Evolutionary conservation across 2,113 vertebrate species (phyloP).

Genomic region (Myodes glareolus): DNA sequence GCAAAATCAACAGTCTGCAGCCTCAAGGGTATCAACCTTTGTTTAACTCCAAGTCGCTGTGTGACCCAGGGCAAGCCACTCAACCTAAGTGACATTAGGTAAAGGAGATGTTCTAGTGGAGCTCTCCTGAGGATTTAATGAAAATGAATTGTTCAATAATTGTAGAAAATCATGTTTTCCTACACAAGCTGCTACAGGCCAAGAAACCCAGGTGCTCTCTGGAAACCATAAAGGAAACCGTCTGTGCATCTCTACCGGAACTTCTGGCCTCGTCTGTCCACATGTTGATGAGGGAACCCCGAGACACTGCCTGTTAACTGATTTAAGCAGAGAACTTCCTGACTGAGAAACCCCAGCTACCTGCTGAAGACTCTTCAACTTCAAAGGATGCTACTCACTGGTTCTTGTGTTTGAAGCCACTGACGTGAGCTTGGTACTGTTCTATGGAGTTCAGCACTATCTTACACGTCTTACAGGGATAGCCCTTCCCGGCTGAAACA

Average conservation of each 20-base stretch:
- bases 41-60: slow-evolving; percentile 9
- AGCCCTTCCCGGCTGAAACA: slow-evolving; percentile 94
- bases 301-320: background rate
- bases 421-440: slow-evolving; percentile 98
- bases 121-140: slow-evolving; percentile 13
- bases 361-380: slow-evolving; percentile 43
- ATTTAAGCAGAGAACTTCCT: background rate
- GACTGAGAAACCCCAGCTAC: background rate
- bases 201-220: slow-evolving; percentile 4
- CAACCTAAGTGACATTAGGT: background rate
- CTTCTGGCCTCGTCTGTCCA: background rate
- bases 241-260: background rate
- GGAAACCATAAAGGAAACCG: background rate
- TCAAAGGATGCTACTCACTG: slow-evolving; percentile 90
- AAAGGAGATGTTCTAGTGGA: background rate
- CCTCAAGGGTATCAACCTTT: background rate
- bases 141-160: background rate
- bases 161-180: background rate
- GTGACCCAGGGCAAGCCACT: background rate
- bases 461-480: slow-evolving; percentile 94
- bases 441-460: slow-evolving; percentile 98
- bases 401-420: slow-evolving; percentile 98
- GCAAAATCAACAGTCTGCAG: background rate
- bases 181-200: background rate
- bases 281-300: slow-evolving; percentile 10